Conservation (phyloP, 2,888 invertebrate species). For the Alitta virens region DNA sequence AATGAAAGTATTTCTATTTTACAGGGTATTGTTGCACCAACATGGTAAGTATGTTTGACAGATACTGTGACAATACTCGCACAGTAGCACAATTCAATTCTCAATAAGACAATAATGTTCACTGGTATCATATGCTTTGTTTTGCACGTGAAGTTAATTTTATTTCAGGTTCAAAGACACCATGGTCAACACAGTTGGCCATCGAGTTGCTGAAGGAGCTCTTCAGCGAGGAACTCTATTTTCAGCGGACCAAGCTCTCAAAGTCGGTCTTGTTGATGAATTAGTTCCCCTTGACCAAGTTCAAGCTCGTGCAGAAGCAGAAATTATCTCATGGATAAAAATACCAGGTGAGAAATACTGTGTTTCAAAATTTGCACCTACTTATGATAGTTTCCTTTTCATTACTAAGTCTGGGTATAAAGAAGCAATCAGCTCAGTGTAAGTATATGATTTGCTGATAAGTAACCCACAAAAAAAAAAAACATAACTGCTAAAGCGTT, state of each 20-base stretch:
- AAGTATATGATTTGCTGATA: no score
- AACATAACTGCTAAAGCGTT: no score
- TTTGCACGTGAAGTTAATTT: background rate
- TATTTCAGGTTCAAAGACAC: background rate
- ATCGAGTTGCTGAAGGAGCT: slow-evolving; percentile 1
- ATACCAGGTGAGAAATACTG: slow-evolving; percentile 14
- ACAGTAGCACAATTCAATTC: no score
- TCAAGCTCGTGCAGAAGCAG: background rate
- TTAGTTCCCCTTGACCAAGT: slow-evolving; percentile 3
- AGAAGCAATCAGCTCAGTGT: no score
- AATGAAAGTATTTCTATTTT: background rate
- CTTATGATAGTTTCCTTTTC: no score
- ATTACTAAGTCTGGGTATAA: no score
- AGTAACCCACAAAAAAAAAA: no score
- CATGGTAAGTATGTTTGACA: slow-evolving; percentile 12
- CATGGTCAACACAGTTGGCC: slow-evolving; percentile 7
- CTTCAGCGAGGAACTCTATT: background rate
- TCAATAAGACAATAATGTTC: no score
- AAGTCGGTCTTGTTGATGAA: slow-evolving; percentile 3
- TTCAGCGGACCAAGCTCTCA: background rate
- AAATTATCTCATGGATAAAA: background rate
- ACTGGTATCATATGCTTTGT: no score
- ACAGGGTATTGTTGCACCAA: slow-evolving; percentile 11
- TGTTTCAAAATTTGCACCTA: no score
- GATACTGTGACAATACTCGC: no score